Base-by-base conservation (phyloP, 1,140 invertebrate genomes). In the Spodoptera litura region DNA sequence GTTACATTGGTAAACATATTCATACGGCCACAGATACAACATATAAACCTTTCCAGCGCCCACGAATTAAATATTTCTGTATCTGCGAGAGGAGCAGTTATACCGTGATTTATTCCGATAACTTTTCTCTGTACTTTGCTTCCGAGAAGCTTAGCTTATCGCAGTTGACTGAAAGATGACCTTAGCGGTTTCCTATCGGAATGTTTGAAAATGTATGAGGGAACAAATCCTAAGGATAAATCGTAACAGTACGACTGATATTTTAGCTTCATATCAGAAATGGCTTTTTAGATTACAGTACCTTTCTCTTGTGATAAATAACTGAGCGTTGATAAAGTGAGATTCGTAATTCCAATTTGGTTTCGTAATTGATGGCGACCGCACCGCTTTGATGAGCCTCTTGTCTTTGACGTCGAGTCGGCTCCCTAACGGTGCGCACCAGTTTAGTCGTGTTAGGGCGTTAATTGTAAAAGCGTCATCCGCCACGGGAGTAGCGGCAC, bases 401-500 rank as follows among this genome's bases (percentile, higher is more conserved):
- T 59, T 66, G 58, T 52, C 64, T 70, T 56, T 70, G 64, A 49
- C 49, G 52, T 25, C 71, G 38, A 44, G 38, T 44, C 38, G 38
- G 25, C 38, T 74, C 11, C 56, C 44, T 86, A 82, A 83, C 79
- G 75, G 81, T 79, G 78, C 70, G 72, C 56, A 74, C 59, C 56
- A 61, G 78, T 76, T 58, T 38, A 55, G 53, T 64, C n/a, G 64
- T 55, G n/a, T 49, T 78, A 58, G 64, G 70, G 78, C 79, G 85
- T 83, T 88, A 86, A 88, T 88, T 88, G 81, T 84, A 84, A 84
- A 85, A 85, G 83, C 81, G 71, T 52, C 58, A 79, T 80, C 79
- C 62, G 61, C 44, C 56, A 58, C 53, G 53, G 25, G 62, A 66
- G 62, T n/a, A 53, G 52, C 4, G 52, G 52, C 52, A 10, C 52